These are phyloP conservation scores for Scolopax mira DNA, from an alignment of 2,113 vertebrate species.

Conservation along the genomic window DNA sequence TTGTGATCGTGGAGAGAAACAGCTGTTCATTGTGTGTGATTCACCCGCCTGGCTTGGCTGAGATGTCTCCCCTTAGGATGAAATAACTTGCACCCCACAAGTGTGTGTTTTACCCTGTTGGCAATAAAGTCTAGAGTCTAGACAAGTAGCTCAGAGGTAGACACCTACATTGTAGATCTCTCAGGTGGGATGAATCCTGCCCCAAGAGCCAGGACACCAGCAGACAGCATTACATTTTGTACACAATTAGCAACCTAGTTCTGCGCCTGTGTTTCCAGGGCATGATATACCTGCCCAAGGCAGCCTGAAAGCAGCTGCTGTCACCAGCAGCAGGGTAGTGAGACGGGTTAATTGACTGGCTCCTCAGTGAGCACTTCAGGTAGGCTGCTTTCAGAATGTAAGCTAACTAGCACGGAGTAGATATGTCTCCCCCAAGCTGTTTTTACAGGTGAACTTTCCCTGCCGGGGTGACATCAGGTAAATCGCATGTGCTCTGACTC, in stretches of 20 bases:
- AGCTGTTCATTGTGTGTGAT: slow-evolving; percentile 35
- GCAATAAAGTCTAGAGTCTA: slow-evolving; percentile 19
- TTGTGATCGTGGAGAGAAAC: not conserved
- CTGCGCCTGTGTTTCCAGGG: not conserved
- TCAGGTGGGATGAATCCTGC: not conserved
- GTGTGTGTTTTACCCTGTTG: not conserved
- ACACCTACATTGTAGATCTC: not conserved
- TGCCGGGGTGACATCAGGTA: not conserved
- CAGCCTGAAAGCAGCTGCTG: not conserved
- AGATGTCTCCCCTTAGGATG: not conserved
- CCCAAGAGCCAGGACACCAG: not conserved
- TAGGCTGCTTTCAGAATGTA: not conserved
- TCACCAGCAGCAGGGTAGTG: not conserved
- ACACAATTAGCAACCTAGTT: not conserved
- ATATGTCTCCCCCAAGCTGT: not conserved
- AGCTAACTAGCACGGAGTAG: not conserved
- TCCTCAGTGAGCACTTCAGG: not conserved
- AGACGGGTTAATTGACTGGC: not conserved
- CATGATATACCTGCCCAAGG: not conserved
- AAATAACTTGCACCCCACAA: not conserved
- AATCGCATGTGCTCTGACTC: not conserved
- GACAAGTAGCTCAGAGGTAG: slow-evolving; percentile 33
- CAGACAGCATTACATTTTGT: not conserved
- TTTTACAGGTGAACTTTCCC: not conserved
- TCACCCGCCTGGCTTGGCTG: slow-evolving; percentile 20